Percentiles rank a stretch among this genome's conserved stretches.
phyloP scores from a whole-genome alignment of 2,113 vertebrate species.

The Aptenodytes patagonicus region DNA sequence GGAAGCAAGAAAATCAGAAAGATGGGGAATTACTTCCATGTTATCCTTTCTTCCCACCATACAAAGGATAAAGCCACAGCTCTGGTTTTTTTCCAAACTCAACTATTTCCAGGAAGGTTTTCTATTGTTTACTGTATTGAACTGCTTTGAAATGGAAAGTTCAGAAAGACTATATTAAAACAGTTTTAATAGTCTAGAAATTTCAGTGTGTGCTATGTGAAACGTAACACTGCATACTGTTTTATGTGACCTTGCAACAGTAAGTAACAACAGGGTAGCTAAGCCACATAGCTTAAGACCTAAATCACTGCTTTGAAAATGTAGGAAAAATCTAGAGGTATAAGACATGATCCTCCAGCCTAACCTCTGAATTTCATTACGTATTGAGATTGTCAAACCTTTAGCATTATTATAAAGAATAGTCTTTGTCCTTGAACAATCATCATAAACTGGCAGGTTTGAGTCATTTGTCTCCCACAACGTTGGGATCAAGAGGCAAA shows the following conservation, averaged over 20 bases:
- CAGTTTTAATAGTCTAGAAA: not conserved
- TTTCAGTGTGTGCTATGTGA: not conserved
- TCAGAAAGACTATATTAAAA: not conserved
- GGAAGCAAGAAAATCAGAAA: not conserved
- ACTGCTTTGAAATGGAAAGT: not conserved
- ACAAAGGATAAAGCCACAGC: not conserved
- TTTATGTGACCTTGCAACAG: not conserved
- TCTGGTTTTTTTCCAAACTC: not conserved
- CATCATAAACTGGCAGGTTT: not conserved
- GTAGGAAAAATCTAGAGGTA: not conserved
- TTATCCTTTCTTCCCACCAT: not conserved
- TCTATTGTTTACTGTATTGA: not conserved
- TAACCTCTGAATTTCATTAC: not conserved
- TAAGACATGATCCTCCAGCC: not conserved
- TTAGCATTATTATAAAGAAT: not conserved
- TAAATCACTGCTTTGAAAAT: not conserved
- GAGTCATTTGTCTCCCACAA: not conserved
- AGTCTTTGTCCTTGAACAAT: not conserved
- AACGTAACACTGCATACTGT: not conserved
- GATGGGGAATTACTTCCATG: not conserved
- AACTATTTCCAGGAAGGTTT: not conserved
- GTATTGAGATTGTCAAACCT: not conserved
- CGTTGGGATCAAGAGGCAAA: accelerated
- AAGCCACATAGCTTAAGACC: not conserved
- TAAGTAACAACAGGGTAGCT: not conserved